A percentile compares a stretch with the other conserved stretches of the same genome.
phyloP scores from a whole-genome alignment of 2,888 invertebrate genomes.

The Zaprionus bogoriensis region DNA sequence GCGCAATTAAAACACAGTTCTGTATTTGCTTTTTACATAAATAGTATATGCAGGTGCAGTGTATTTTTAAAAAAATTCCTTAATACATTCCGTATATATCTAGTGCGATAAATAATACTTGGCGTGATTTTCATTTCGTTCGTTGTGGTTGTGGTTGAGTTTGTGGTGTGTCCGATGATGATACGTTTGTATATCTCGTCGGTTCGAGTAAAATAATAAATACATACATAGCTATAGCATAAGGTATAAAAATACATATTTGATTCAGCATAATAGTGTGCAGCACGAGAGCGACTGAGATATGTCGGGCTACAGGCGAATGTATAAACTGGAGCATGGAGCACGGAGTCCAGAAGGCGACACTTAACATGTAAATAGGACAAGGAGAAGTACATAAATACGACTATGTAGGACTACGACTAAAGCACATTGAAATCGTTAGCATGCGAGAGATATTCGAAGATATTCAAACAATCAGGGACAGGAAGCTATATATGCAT shows the following conservation, averaged over 20 bases:
- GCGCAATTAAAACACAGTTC: not conserved
- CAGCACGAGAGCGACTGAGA: not conserved
- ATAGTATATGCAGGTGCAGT: constrained; percentile 53
- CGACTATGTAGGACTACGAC: constrained; percentile 37
- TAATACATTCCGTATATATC: constrained; percentile 40
- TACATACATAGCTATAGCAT: constrained; percentile 52
- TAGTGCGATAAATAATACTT: constrained; percentile 70
- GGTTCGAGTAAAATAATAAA: constrained; percentile 34
- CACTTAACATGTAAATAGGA: constrained; percentile 44
- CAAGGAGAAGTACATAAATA: constrained; percentile 28
- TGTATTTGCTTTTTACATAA: constrained; percentile 39
- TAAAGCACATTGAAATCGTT: constrained; percentile 63
- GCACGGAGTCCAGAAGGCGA: not conserved
- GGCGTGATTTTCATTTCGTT: constrained; percentile 41
- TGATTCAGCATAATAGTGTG: constrained; percentile 22
- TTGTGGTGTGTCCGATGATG: constrained; percentile 33
- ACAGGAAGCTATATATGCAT: too few relatives aligned
- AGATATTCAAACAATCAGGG: constrained; percentile 9
- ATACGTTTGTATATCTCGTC: constrained; percentile 25
- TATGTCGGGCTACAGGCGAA: not conserved
- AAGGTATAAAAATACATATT: constrained; percentile 60
- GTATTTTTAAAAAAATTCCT: constrained; percentile 52
- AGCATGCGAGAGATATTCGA: constrained; percentile 31
- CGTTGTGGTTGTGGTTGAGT: too few relatives aligned
- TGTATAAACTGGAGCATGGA: not conserved